These are phyloP conservation scores for Chinchilla lanigera DNA, from an alignment of 2,113 vertebrate species.

Conservation along the genomic window DNA sequence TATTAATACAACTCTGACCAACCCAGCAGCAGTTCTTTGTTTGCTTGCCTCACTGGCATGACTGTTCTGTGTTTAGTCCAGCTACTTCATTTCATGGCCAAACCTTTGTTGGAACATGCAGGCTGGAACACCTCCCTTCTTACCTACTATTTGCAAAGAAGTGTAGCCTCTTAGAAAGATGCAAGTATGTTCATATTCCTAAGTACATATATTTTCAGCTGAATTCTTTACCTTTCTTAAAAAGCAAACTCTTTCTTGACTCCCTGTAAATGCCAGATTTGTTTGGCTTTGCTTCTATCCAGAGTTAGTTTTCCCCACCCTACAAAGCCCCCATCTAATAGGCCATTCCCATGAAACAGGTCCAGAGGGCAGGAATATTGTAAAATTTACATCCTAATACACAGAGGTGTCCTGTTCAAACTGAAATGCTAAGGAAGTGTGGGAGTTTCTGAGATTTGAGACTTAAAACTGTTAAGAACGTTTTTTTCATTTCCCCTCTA, in stretches of 20 bases:
- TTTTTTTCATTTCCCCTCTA: not conserved
- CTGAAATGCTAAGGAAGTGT: not conserved
- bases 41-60: not conserved
- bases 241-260: not conserved
- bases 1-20: not conserved
- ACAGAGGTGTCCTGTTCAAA: not conserved
- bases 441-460: not conserved
- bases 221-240: not conserved
- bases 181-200: not conserved
- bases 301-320: not conserved
- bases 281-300: not conserved
- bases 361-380: not conserved
- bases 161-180: not conserved
- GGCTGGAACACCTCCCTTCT: not conserved
- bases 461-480: not conserved
- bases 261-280: not conserved
- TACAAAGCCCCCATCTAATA: not conserved
- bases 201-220: not conserved
- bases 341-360: not conserved
- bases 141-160: not conserved
- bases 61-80: not conserved
- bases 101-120: not conserved
- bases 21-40: not conserved
- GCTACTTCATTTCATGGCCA: not conserved
- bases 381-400: not conserved